Evolutionary conservation across 35 echinoderm and acorn worm genomes (phyloP), one percentile per base, ranked within the genome.

Genomic region (Holothuria glaberrima): DNA sequence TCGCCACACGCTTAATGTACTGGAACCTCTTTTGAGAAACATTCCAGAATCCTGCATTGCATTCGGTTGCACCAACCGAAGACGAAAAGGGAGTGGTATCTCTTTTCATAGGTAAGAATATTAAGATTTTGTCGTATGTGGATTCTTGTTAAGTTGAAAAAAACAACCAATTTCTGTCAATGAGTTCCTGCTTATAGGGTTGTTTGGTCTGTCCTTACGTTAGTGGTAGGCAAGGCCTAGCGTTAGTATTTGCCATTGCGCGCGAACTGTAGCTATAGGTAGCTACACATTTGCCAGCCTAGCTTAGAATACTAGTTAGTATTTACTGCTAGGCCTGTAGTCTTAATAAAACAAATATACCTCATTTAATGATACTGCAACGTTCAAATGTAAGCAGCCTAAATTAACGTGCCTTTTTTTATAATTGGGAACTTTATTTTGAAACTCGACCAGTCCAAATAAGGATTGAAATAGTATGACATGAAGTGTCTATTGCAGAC

Each of bases 291-390:
- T n/a, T n/a, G n/a, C n/a, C n/a, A n/a, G n/a, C n/a, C n/a, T n/a
- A n/a, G n/a, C n/a, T n/a, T n/a, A n/a, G n/a, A n/a, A n/a, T n/a
- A n/a, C n/a, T n/a, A n/a, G n/a, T n/a, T n/a, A n/a, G n/a, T n/a
- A n/a, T n/a, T n/a, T n/a, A n/a, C n/a, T n/a, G n/a, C n/a, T n/a
- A n/a, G n/a, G n/a, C n/a, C n/a, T n/a, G n/a, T n/a, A n/a, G n/a
- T n/a, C n/a, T n/a, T 68, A 68, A 68, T 68, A 68, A 68, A 68
- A 68, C 65, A 68, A 68, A 68, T 68, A 68, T 68, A 68, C 65
- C 65, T 68, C 6, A 68, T 68, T 68, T 68, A 68, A 68, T 68
- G 65, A 68, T 68, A 68, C 65, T 68, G 65, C 65, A 68, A 68
- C n/a, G 65, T 68, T 68, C 65, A 68, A 68, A 68, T 68, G 65